Evolutionary conservation across 2,888 invertebrate species (phyloP).

Genomic region (Eledona agricola): DNA sequence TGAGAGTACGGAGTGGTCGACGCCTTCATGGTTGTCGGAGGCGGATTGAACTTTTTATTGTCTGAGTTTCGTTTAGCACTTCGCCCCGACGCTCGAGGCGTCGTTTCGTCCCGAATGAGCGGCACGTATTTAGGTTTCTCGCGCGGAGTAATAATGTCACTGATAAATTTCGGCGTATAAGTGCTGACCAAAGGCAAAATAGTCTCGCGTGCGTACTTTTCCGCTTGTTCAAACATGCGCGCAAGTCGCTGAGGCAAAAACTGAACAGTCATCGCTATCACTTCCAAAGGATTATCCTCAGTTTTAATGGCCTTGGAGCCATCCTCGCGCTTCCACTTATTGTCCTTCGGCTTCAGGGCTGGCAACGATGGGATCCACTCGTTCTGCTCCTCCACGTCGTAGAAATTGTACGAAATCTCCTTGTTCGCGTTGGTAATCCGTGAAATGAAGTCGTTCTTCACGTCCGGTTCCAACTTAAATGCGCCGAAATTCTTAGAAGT

Average conservation of each 20-base stretch:
- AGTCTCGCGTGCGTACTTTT: conserved; percentile 81
- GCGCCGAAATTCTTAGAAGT: conserved; percentile 45
- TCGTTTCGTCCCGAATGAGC: conserved; percentile 53
- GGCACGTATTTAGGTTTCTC: conserved; percentile 57
- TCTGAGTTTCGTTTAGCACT: conserved; percentile 36
- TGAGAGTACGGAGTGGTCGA: conserved; percentile 54
- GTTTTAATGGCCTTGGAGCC: conserved; percentile 46
- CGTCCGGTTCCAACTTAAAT: conserved; percentile 39
- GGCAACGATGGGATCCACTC: conserved; percentile 54
- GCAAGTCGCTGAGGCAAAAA: conserved; percentile 81
- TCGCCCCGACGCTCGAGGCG: conserved; percentile 6
- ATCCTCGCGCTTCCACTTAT: conserved; percentile 59
- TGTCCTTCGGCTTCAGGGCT: conserved; percentile 42
- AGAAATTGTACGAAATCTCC: conserved; percentile 52
- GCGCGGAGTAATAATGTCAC: conserved; percentile 57
- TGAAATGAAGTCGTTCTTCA: conserved; percentile 59
- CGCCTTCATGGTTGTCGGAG: conserved; percentile 33
- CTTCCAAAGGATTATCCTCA: conserved; percentile 53
- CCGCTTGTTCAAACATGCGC: conserved; percentile 82
- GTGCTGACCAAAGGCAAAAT: conserved; percentile 79
- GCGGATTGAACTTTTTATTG: conserved; percentile 38
- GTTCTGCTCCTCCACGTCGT: conserved; percentile 58
- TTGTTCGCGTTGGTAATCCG: conserved; percentile 54
- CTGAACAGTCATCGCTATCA: conserved; percentile 72
- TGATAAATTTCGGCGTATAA: conserved; percentile 76